Evolutionary conservation across 2,113 vertebrate species (phyloP), one percentile per base, ranked within the genome.

Genomic region (Nothoprocta perdicaria): DNA sequence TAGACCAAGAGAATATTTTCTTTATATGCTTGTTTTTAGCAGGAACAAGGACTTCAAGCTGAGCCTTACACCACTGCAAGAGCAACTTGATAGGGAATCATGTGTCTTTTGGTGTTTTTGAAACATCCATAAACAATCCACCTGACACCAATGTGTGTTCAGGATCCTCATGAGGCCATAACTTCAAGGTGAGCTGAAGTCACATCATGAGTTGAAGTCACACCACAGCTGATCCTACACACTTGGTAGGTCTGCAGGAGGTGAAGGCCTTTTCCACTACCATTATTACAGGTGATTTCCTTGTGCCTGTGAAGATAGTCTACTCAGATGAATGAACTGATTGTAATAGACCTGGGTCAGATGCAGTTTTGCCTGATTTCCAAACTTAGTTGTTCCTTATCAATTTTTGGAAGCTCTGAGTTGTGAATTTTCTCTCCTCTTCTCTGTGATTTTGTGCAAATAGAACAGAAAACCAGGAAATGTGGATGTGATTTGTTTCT

Each of bases 101-200:
- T 27, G n/a, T 53, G 5, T 76, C 33, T 83, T 50, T 35, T 19
- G 18, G 24, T 88, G 71, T 83, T 89, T 84, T 92, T 76, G 85
- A 92, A 95, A 94, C 82, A 87, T 9, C 6, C 43, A n/a, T 77
- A 75, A 83, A 63, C 45, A 80, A 75, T 84, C 29, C 12, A 26
- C 13, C 33, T 1, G n/a, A 77, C 55, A 80, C 43, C 13, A 22
- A 10, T 13, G n/a, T 55, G 33, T 71, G 60, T 60, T 90, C 78
- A 82, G 46, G 45, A 84, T 71, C 26, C 31, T 77, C 67, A 43
- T 24, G 62, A 85, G 66, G 35, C 68, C 68, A 48, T 61, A 73
- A 48, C 41, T 76, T 86, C 35, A 72, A 82, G 72, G 62, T 55
- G 58, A 77, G 45, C 61, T 90, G 48, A 48, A 48, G 48, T 75